These are phyloP conservation scores for Dermolepida albohirtum DNA, from an alignment of 2,888 invertebrate genomes.

Conservation along the genomic window DNA sequence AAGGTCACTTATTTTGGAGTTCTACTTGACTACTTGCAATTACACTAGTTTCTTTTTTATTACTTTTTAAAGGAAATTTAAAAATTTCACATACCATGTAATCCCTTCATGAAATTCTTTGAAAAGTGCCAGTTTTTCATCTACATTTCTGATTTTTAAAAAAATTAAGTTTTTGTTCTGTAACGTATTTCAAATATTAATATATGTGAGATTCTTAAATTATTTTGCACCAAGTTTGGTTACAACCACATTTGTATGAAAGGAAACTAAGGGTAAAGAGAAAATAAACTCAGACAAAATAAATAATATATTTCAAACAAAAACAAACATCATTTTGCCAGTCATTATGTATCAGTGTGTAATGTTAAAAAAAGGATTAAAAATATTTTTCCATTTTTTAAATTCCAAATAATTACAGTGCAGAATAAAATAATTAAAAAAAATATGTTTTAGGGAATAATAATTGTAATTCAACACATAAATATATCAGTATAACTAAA, in stretches of 20 bases:
- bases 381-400: conserved; percentile 19
- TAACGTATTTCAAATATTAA: not conserved
- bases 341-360: conserved; percentile 54
- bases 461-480: conserved; percentile 14
- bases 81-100: conserved; percentile 36
- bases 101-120: not conserved
- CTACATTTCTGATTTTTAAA: too few species aligned
- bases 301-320: conserved; percentile 63
- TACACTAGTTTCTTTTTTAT: conserved; percentile 29
- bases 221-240: conserved; percentile 54
- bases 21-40: conserved; percentile 48
- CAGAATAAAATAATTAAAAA: conserved; percentile 8
- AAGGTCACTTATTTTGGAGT: conserved; percentile 64
- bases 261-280: conserved; percentile 35
- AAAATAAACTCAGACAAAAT: conserved; percentile 55
- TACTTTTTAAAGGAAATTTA: conserved; percentile 18
- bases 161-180: not conserved
- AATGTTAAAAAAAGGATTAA: conserved; percentile 45
- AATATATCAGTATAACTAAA: conserved; percentile 17
- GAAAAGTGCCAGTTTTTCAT: not conserved
- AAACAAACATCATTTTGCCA: conserved; percentile 59
- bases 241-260: conserved; percentile 49
- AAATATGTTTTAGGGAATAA: conserved; percentile 4
- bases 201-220: conserved; percentile 45
- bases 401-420: conserved; percentile 16